Evolutionary conservation across 2,888 invertebrate species (phyloP).

Genomic region (Pyralis farinalis): DNA sequence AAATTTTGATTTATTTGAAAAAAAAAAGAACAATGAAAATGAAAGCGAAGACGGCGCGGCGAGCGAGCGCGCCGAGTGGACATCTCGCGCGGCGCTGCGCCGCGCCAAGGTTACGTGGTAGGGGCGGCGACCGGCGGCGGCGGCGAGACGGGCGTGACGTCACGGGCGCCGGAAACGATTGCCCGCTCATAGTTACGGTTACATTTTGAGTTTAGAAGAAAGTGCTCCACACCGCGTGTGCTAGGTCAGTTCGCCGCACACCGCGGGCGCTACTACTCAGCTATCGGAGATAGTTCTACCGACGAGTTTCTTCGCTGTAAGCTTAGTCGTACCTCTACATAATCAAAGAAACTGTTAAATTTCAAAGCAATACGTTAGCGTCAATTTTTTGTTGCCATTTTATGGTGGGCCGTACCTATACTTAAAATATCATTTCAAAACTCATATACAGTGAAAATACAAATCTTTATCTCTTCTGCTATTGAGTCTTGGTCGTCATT

Average conservation of each 20-base stretch:
- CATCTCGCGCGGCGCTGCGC: constrained; percentile 14
- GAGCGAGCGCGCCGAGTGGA: constrained; percentile 20
- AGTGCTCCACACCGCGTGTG: constrained; percentile 61
- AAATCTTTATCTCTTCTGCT: no score
- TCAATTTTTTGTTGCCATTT: no score
- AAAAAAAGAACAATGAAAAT: constrained; percentile 57
- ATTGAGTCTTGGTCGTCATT: no score
- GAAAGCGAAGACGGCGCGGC: constrained; percentile 47
- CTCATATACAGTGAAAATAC: no score
- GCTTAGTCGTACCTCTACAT: no score
- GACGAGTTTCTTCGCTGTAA: no score
- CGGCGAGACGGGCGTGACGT: constrained; percentile 69
- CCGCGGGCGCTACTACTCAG: background rate
- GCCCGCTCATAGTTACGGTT: constrained; percentile 77
- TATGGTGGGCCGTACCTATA: no score
- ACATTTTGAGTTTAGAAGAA: constrained; percentile 79
- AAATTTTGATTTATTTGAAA: constrained; percentile 39
- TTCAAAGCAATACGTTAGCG: no score
- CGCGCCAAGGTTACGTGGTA: constrained; percentile 67
- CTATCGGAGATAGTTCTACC: no score
- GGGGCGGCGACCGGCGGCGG: constrained; percentile 72
- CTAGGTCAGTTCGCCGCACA: constrained; percentile 64
- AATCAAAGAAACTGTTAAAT: no score
- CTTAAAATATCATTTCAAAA: no score
- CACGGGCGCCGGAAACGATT: constrained; percentile 78